A percentile compares a stretch with the other conserved stretches of the same genome.
phyloP scores from a whole-genome alignment of 2,113 vertebrate species.

The Nematolebias whitei region DNA sequence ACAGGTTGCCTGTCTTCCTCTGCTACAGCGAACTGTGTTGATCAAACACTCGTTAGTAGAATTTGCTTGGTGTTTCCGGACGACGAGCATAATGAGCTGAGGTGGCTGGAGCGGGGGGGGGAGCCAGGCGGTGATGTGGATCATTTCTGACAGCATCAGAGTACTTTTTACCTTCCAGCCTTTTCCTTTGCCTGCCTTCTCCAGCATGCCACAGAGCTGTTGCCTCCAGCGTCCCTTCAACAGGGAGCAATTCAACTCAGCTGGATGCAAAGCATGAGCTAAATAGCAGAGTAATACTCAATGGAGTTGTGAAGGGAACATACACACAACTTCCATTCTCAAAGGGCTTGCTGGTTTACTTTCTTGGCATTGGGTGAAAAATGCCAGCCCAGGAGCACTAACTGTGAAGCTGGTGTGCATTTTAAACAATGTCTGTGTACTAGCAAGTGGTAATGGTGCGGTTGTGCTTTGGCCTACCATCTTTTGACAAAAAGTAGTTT shows the following conservation, averaged over 20 bases:
- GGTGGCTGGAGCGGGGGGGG: slow-evolving; percentile 49
- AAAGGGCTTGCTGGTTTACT: slow-evolving; percentile 56
- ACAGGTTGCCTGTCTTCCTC: slow-evolving; percentile 56
- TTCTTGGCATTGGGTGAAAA: slow-evolving; percentile 54
- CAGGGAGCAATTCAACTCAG: slow-evolving; percentile 56
- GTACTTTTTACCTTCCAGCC: slow-evolving; percentile 45
- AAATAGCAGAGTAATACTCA: slow-evolving; percentile 55
- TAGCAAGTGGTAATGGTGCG: slow-evolving; percentile 4
- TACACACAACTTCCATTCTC: slow-evolving; percentile 51
- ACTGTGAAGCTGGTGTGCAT: slow-evolving; percentile 26
- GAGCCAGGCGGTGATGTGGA: slow-evolving; percentile 48
- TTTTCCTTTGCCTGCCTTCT: slow-evolving; percentile 32
- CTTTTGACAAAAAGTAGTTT: background rate
- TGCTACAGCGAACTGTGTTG: slow-evolving; percentile 38
- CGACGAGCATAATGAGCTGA: slow-evolving; percentile 55
- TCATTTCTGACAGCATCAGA: slow-evolving; percentile 58
- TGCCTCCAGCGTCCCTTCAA: slow-evolving; percentile 54
- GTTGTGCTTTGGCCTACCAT: slow-evolving; percentile 14
- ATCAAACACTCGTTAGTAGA: slow-evolving; percentile 70
- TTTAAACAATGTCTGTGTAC: slow-evolving; percentile 32
- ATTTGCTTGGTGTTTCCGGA: slow-evolving; percentile 58
- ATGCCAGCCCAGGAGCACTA: slow-evolving; percentile 34
- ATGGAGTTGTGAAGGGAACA: slow-evolving; percentile 45
- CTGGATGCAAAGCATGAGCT: slow-evolving; percentile 58
- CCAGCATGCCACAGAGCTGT: slow-evolving; percentile 30